A percentile compares a stretch with the other conserved stretches of the same genome.
Evolutionary conservation across 2,113 vertebrate species (phyloP).

Genomic region (Macrotis lagotis): DNA sequence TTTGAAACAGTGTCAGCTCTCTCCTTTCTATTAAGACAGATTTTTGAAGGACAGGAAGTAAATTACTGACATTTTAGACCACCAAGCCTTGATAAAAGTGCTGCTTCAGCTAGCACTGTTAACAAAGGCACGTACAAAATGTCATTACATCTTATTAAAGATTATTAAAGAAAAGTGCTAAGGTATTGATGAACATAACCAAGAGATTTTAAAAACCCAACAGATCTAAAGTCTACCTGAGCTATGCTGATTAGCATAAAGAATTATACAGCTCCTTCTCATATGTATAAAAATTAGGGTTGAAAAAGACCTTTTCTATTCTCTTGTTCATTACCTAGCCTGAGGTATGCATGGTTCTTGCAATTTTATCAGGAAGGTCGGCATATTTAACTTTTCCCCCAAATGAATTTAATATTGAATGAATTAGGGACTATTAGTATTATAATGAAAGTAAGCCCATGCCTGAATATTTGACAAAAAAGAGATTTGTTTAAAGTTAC

Average conservation of each 20-base stretch:
- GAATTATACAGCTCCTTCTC: slow-evolving; percentile 62
- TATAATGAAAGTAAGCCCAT: slow-evolving; percentile 16
- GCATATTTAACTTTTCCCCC: slow-evolving; percentile 58
- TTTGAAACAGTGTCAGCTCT: slow-evolving; percentile 16
- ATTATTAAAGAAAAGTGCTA: slow-evolving; percentile 43
- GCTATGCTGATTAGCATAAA: slow-evolving; percentile 35
- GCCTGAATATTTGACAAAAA: background rate
- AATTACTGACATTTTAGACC: background rate
- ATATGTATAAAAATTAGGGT: slow-evolving; percentile 1
- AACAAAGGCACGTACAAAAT: slow-evolving; percentile 60
- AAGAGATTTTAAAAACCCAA: background rate
- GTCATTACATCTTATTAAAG: slow-evolving; percentile 36
- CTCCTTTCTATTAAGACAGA: slow-evolving; percentile 15
- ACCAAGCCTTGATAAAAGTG: slow-evolving; percentile 51
- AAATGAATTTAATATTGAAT: slow-evolving; percentile 57
- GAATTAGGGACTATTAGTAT: slow-evolving; percentile 42
- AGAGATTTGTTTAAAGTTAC: background rate
- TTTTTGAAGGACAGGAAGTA: slow-evolving; percentile 33
- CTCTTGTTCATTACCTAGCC: slow-evolving; percentile 47
- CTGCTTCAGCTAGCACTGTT: slow-evolving; percentile 56
- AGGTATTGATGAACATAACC: slow-evolving; percentile 11
- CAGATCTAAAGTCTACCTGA: slow-evolving; percentile 38
- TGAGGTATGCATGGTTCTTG: slow-evolving; percentile 57
- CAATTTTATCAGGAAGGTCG: slow-evolving; percentile 41
- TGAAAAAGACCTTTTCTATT: slow-evolving; percentile 50